A percentile compares a stretch with the other conserved stretches of the same genome.
Evolutionary conservation across 2,888 invertebrate genomes (phyloP).

Genomic region (Nemoura dubitans): DNA sequence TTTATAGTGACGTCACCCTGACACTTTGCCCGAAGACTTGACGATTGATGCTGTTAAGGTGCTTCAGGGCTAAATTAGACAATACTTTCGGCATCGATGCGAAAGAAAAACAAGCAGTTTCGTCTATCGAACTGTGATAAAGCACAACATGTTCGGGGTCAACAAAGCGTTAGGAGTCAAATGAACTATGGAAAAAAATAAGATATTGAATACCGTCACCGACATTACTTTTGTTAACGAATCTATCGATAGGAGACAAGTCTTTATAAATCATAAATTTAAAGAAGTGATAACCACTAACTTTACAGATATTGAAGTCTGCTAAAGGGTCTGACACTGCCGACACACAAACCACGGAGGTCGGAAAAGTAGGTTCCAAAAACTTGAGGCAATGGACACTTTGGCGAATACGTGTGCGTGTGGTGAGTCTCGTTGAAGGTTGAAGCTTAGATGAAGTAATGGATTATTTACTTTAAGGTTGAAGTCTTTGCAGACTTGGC

Average conservation of each 20-base stretch:
- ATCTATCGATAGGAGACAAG: neutral
- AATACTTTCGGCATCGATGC: slow-evolving; percentile 38
- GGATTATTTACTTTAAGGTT: too few species aligned
- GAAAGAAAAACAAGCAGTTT: neutral
- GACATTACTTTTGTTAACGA: neutral
- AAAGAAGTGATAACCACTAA: too few species aligned
- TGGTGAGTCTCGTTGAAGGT: too few species aligned
- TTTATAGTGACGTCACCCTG: slow-evolving; percentile 45
- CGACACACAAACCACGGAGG: too few species aligned
- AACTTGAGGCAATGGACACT: too few species aligned
- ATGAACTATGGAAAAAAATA: neutral
- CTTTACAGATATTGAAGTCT: too few species aligned
- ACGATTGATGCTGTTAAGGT: slow-evolving; percentile 45
- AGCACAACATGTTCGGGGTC: neutral
- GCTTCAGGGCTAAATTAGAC: slow-evolving; percentile 43
- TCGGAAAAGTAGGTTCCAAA: too few species aligned
- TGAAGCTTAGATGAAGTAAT: too few species aligned
- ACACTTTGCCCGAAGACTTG: slow-evolving; percentile 33
- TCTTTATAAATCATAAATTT: neutral
- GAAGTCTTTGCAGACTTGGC: too few species aligned
- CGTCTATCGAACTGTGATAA: neutral
- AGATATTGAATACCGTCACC: neutral
- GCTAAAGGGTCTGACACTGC: too few species aligned
- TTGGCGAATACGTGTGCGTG: too few species aligned
- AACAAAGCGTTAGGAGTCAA: neutral